Percentiles rank a stretch among this genome's conserved stretches.
Conservation (phyloP, 1,140 invertebrate species). For the Trichonephila inaurata region DNA sequence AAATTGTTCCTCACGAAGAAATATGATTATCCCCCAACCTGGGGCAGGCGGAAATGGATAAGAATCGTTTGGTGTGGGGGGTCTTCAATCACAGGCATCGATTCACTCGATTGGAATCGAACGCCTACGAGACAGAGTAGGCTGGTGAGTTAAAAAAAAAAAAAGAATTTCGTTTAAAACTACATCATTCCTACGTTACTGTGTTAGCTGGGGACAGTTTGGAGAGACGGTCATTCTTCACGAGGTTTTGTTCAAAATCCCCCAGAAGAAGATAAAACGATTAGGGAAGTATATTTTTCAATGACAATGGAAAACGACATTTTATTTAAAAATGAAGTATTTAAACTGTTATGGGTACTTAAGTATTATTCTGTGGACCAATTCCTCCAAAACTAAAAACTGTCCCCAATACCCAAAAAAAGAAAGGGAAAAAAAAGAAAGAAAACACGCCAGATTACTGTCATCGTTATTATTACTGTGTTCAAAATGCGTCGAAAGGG, state of each 20-base stretch:
- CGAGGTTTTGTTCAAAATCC: neutral
- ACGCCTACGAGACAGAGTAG: neutral
- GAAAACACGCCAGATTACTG: too few relatives aligned
- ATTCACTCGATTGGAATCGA: constrained; percentile 38
- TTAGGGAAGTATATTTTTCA: too few relatives aligned
- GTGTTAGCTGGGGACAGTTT: neutral
- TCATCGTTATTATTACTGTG: too few relatives aligned
- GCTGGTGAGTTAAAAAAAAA: neutral
- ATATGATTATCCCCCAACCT: neutral
- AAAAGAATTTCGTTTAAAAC: neutral
- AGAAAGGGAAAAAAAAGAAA: too few relatives aligned
- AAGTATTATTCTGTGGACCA: too few relatives aligned
- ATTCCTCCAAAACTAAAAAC: too few relatives aligned
- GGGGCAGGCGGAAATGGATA: neutral
- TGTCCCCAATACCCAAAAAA: too few relatives aligned
- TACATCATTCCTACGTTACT: neutral
- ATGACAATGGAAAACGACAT: too few relatives aligned
- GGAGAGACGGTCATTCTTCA: neutral
- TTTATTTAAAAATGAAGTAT: too few relatives aligned
- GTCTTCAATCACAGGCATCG: constrained; percentile 56
- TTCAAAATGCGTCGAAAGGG: too few relatives aligned
- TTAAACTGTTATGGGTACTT: too few relatives aligned
- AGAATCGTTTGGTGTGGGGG: neutral
- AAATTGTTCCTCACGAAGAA: neutral
- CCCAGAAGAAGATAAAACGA: too few relatives aligned